Conservation (phyloP, 2,113 vertebrate genomes). For the Propithecus coquereli region DNA sequence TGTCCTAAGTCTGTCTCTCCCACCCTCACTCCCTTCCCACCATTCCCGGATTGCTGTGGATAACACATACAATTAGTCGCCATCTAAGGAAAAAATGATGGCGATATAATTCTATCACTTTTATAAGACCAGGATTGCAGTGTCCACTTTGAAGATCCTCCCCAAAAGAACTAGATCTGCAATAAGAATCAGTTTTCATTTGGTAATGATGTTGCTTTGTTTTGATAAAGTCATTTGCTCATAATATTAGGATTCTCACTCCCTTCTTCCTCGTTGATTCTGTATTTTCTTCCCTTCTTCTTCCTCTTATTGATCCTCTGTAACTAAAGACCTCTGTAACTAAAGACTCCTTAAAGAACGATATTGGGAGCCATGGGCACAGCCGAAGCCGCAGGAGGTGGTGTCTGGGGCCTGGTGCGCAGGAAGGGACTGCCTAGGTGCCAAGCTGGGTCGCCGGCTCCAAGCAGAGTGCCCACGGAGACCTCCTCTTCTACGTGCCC, state of each 20-base stretch:
- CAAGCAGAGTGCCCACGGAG: too few relatives aligned
- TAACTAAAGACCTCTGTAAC: background rate
- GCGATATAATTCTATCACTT: background rate
- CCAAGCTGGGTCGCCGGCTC: background rate
- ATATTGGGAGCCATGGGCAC: background rate
- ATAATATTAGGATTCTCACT: background rate
- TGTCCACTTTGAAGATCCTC: background rate
- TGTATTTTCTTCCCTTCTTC: background rate
- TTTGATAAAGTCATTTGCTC: background rate
- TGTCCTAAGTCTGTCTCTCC: background rate
- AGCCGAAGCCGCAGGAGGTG: background rate
- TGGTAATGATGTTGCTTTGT: background rate
- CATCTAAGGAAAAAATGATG: background rate
- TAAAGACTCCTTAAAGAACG: background rate
- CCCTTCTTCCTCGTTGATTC: background rate
- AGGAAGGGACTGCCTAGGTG: background rate
- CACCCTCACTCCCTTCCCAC: too few relatives aligned
- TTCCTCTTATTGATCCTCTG: background rate
- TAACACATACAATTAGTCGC: background rate
- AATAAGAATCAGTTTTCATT: background rate
- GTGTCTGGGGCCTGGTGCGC: background rate
- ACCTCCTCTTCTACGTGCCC: background rate
- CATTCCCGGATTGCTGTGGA: background rate
- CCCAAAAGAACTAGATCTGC: background rate
- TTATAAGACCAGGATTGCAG: background rate